Evolutionary conservation across 2,888 invertebrate genomes (phyloP).

Genomic region (Linnaemya vulpina): DNA sequence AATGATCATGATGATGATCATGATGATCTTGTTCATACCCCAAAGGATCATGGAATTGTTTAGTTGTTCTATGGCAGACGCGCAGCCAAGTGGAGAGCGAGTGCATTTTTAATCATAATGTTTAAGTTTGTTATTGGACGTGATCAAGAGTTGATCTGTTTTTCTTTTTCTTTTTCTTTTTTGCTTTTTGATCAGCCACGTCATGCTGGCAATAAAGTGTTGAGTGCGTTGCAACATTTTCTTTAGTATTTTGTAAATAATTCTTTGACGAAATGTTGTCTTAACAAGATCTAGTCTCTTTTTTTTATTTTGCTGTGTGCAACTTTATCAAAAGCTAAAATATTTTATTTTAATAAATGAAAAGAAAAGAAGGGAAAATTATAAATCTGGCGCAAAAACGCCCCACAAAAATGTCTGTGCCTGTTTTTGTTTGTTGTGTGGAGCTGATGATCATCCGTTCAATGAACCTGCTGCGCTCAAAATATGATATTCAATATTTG

Average conservation of each 20-base stretch:
- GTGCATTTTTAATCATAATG: constrained; percentile 78
- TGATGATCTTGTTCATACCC: constrained; percentile 54
- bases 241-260: constrained; percentile 29
- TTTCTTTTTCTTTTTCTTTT: background rate
- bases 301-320: constrained; percentile 14
- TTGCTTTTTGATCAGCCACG: background rate
- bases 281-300: constrained; percentile 79
- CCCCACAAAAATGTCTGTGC: constrained; percentile 60
- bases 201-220: constrained; percentile 52
- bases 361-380: constrained; percentile 51
- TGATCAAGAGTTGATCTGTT: constrained; percentile 38
- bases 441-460: constrained; percentile 76
- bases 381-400: constrained; percentile 73
- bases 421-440: background rate
- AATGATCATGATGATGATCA: constrained; percentile 60
- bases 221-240: constrained; percentile 27
- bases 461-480: constrained; percentile 75
- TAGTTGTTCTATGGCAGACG: constrained; percentile 35
- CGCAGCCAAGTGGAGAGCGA: constrained; percentile 8
- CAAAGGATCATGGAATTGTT: constrained; percentile 63
- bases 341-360: constrained; percentile 44
- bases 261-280: constrained; percentile 77
- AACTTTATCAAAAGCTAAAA: constrained; percentile 47
- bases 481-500: constrained; percentile 62
- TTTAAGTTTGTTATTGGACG: constrained; percentile 72